phyloP scores from a whole-genome alignment of 2,797 vertebrate species.

The Melopsittacus undulatus region DNA sequence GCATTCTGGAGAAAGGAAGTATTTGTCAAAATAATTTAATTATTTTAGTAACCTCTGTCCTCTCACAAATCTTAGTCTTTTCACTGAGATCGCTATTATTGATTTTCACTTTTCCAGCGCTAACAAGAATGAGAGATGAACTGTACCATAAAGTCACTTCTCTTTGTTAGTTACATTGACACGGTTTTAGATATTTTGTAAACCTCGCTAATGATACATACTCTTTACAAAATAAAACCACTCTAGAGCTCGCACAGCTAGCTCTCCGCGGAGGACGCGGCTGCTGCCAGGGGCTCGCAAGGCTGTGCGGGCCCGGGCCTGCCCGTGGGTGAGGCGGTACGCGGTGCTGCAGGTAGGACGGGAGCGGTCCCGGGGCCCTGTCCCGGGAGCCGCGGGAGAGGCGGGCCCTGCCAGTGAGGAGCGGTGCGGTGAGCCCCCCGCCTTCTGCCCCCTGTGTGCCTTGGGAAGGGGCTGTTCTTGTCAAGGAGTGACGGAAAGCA shows the following conservation, averaged over 20 bases:
- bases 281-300: background rate
- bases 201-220: background rate
- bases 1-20: background rate
- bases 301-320: background rate
- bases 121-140: background rate
- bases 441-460: background rate
- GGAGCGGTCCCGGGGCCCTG: background rate
- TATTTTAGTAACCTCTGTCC: background rate
- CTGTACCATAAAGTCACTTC: background rate
- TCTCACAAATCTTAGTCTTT: background rate
- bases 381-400: background rate
- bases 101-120: background rate
- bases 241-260: background rate
- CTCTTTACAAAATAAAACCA: background rate
- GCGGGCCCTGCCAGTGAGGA: background rate
- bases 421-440: background rate
- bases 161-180: background rate
- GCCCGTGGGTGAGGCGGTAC: background rate
- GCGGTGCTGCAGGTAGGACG: background rate
- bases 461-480: background rate
- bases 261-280: background rate
- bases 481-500: background rate
- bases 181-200: background rate
- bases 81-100: background rate
- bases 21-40: background rate